A percentile compares a stretch with the other conserved stretches of the same genome.
Evolutionary conservation across 2,113 vertebrate species (phyloP).

Genomic region (Oryzias celebensis): DNA sequence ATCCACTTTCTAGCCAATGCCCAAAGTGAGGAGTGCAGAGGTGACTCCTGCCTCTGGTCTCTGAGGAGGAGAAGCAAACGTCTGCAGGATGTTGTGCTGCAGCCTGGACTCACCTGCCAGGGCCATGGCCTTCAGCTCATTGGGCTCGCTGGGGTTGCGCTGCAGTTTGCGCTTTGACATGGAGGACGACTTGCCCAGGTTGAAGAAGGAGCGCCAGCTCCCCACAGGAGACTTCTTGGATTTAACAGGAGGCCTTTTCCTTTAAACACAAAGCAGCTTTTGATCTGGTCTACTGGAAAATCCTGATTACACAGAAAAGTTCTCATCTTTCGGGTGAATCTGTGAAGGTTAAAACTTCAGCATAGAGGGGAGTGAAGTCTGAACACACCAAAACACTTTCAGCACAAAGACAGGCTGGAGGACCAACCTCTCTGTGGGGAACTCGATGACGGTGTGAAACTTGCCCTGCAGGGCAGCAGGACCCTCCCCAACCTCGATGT

Average conservation of each 20-base stretch:
- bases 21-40: no score
- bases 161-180: slow-evolving; percentile 93
- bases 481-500: slow-evolving; percentile 97
- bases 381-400: no score
- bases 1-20: no score
- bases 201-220: slow-evolving; percentile 98
- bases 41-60: no score
- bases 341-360: no score
- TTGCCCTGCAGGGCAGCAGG: slow-evolving; percentile 95
- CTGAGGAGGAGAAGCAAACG: no score
- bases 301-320: no score
- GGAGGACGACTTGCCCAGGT: slow-evolving; percentile 90
- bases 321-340: no score
- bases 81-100: no score
- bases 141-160: slow-evolving; percentile 96
- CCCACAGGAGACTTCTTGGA: slow-evolving; percentile 96
- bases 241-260: slow-evolving; percentile 91
- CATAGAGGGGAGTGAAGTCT: no score
- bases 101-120: slow-evolving; percentile 81
- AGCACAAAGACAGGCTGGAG: no score
- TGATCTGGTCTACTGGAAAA: no score
- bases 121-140: slow-evolving; percentile 91
- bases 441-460: slow-evolving; percentile 97
- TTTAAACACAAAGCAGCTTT: slow-evolving; percentile 34
- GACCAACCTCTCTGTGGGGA: slow-evolving; percentile 91